phyloP scores from a whole-genome alignment of 2,888 invertebrate species.

The Limnephilus marmoratus region DNA sequence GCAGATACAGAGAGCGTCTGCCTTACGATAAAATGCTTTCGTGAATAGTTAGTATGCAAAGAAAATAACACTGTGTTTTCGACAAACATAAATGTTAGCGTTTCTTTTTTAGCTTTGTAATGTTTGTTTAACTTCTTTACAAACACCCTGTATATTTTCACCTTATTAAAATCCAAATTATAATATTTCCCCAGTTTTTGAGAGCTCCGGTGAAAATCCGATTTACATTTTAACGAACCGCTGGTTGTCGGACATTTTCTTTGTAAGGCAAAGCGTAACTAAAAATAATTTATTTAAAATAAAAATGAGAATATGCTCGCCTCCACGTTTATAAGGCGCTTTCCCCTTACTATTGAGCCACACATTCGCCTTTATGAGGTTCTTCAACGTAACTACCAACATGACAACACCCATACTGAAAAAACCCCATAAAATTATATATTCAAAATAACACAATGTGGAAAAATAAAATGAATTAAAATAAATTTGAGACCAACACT shows the following conservation, averaged over 20 bases:
- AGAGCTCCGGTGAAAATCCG: background rate
- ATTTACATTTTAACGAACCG: background rate
- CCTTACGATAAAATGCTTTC: too few relatives aligned
- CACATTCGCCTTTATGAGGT: background rate
- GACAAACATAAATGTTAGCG: too few relatives aligned
- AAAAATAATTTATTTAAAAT: background rate
- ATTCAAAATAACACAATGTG: too few relatives aligned
- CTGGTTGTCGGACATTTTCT: background rate
- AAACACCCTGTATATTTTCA: background rate
- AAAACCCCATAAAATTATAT: background rate
- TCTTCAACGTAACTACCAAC: background rate
- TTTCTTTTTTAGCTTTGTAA: background rate
- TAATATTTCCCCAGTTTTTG: background rate
- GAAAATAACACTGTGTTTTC: too few relatives aligned
- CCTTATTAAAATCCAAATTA: background rate
- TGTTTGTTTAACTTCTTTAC: background rate
- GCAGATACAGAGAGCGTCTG: too few relatives aligned
- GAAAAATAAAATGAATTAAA: too few relatives aligned
- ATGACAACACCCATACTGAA: background rate
- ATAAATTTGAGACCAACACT: too few relatives aligned
- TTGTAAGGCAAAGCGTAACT: background rate
- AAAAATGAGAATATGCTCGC: background rate
- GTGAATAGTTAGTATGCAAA: too few relatives aligned
- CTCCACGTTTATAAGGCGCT: background rate
- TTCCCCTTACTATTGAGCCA: background rate